Percentiles rank a stretch among this genome's conserved stretches.
Evolutionary conservation across 2,888 invertebrate genomes (phyloP).

Genomic region (Mycalesis mineus): DNA sequence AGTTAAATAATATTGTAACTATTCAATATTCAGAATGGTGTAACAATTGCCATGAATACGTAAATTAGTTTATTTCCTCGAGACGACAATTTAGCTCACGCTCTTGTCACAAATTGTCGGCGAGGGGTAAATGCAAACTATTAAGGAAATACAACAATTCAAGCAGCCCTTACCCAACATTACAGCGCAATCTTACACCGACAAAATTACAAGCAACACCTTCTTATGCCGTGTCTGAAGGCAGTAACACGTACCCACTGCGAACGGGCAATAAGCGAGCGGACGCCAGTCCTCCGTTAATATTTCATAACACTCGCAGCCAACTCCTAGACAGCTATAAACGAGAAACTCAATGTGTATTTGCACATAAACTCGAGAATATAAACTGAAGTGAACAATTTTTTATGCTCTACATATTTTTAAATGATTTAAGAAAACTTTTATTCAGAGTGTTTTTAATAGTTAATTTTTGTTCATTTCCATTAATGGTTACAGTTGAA

Average conservation of each 20-base stretch:
- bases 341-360: conserved; percentile 9
- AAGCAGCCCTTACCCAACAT: conserved; percentile 72
- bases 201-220: conserved; percentile 76
- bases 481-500: too few species aligned
- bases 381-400: background rate
- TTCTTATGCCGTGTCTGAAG: conserved; percentile 63
- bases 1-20: too few species aligned
- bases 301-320: conserved; percentile 26
- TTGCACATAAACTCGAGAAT: background rate
- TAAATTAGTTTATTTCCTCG: conserved; percentile 78
- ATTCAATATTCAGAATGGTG: conserved; percentile 37
- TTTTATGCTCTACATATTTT: background rate
- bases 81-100: conserved; percentile 74
- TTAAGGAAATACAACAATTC: conserved; percentile 78
- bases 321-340: conserved; percentile 19
- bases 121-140: conserved; percentile 75
- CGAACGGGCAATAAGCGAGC: conserved; percentile 27
- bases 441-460: background rate
- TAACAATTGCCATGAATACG: conserved; percentile 66
- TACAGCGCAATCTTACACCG: conserved; percentile 72
- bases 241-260: conserved; percentile 57
- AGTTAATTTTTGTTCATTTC: background rate
- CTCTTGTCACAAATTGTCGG: conserved; percentile 76
- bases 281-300: conserved; percentile 27
- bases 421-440: background rate